These are phyloP conservation scores for Alviniconcha strummeri DNA, from an alignment of 2,888 invertebrate genomes.

Conservation along the genomic window DNA sequence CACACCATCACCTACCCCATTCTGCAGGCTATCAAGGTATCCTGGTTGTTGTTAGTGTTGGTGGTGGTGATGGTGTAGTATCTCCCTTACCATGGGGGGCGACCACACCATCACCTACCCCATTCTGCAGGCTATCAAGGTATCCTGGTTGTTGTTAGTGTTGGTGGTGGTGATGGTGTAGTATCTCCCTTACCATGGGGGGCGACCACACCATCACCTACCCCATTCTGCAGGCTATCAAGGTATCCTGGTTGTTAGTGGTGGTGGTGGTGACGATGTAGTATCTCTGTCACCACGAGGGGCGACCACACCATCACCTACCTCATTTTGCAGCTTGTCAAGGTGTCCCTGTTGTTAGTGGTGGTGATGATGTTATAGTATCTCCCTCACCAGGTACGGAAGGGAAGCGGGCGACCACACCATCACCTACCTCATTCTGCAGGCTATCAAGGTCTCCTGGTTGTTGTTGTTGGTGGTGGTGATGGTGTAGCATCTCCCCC, in stretches of 20 bases:
- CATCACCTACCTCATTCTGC: conserved; percentile 71
- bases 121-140: conserved; percentile 71
- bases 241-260: conserved; percentile 51
- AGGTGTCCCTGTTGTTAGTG: conserved; percentile 51
- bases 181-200: conserved; percentile 70
- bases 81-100: conserved; percentile 71
- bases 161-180: conserved; percentile 40
- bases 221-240: conserved; percentile 71
- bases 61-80: conserved; percentile 49
- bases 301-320: conserved; percentile 74
- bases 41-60: neutral
- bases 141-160: conserved; percentile 34
- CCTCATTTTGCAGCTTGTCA: conserved; percentile 71
- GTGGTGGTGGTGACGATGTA: neutral
- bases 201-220: conserved; percentile 74
- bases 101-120: conserved; percentile 73
- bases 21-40: conserved; percentile 70
- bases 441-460: conserved; percentile 67
- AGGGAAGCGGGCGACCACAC: conserved; percentile 71
- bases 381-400: conserved; percentile 61
- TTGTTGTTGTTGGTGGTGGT: neutral
- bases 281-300: conserved; percentile 59
- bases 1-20: conserved; percentile 73
- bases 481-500: no score
- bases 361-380: conserved; percentile 50